These are phyloP conservation scores for Plecturocebus donacophilus DNA, from an alignment of 2,113 vertebrate species.

Conservation along the genomic window DNA sequence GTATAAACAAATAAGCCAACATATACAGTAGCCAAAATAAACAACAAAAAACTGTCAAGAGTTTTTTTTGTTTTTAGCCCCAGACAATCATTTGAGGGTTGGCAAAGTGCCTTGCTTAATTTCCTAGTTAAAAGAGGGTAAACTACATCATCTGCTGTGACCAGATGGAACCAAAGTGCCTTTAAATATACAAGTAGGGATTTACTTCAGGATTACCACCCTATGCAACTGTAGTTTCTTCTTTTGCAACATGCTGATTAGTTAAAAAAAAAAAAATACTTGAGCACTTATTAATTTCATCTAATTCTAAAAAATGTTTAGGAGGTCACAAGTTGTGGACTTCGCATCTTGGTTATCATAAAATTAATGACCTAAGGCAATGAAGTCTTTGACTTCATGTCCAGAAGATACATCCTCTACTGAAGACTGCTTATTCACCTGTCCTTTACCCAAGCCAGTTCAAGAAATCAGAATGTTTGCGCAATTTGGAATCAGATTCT, in stretches of 20 bases:
- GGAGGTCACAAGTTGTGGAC: neutral
- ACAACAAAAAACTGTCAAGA: neutral
- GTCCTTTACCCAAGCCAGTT: neutral
- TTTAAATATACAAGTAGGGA: neutral
- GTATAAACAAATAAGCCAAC: neutral
- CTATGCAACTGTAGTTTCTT: neutral
- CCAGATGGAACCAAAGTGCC: neutral
- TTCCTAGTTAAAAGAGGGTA: neutral
- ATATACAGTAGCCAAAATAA: neutral
- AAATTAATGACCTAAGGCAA: neutral
- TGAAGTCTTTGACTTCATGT: neutral
- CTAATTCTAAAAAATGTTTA: neutral
- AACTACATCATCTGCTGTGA: neutral
- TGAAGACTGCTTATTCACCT: neutral
- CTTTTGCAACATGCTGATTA: neutral
- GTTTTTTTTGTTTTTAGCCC: neutral
- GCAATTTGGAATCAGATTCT: constrained; percentile 8
- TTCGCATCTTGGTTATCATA: neutral
- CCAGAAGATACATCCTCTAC: neutral
- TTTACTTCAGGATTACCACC: neutral
- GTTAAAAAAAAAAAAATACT: constrained; percentile 10
- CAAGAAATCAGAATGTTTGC: neutral
- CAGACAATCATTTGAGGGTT: neutral
- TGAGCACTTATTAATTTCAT: neutral
- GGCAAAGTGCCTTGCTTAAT: neutral